A percentile compares a stretch with the other conserved stretches of the same genome.
Evolutionary conservation across 2,113 vertebrate species (phyloP).

Genomic region (Oncorhynchus clarkii): DNA sequence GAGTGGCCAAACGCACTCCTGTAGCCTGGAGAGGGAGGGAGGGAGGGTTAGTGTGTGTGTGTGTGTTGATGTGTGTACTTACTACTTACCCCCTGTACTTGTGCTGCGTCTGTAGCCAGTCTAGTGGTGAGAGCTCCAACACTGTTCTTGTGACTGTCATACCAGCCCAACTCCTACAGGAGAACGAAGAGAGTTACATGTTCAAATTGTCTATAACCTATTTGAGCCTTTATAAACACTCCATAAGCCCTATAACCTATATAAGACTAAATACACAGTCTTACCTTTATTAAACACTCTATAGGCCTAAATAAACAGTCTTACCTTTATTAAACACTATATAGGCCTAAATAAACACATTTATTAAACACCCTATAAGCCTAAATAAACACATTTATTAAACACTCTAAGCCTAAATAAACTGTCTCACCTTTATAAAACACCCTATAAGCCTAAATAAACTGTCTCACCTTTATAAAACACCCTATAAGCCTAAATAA

Average conservation of each 20-base stretch:
- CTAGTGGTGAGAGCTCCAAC: slow-evolving; percentile 91
- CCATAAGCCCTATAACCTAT: background rate
- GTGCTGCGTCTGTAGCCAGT: slow-evolving; percentile 90
- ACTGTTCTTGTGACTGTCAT: slow-evolving; percentile 86
- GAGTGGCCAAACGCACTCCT: slow-evolving; percentile 82
- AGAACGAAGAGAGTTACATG: background rate
- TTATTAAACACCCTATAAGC: too few relatives aligned
- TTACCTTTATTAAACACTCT: too few relatives aligned
- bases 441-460: background rate
- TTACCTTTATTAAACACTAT: too few relatives aligned
- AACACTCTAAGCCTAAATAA: background rate
- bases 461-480: too few relatives aligned
- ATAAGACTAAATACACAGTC: background rate
- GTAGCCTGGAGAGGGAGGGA: slow-evolving; percentile 74
- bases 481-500: background rate
- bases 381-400: slow-evolving; percentile 68
- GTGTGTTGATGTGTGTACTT: background rate
- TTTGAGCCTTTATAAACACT: background rate
- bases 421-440: too few relatives aligned
- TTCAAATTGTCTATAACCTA: background rate
- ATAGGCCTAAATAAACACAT: background rate
- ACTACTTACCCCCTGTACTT: slow-evolving; percentile 91
- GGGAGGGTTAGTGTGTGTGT: background rate
- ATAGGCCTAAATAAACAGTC: background rate
- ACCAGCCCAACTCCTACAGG: slow-evolving; percentile 89